phyloP scores from a whole-genome alignment of 92 coral and sea anemone genomes.

The Zoanthus sansibaricus region DNA sequence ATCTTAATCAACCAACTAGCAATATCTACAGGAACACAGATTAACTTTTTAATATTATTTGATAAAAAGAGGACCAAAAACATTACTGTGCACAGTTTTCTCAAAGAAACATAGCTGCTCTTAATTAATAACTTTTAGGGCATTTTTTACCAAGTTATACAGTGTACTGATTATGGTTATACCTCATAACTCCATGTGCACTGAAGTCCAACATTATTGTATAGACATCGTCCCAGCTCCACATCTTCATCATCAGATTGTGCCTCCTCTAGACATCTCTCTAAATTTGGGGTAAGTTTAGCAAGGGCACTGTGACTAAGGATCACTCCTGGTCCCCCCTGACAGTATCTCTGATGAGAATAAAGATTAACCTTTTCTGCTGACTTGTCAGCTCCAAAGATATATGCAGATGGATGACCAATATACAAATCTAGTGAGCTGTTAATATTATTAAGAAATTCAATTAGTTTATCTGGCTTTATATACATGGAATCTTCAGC shows the following conservation, averaged over 20 bases:
- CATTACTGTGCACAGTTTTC: too few species aligned
- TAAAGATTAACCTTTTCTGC: slow-evolving; percentile 66
- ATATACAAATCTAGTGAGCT: slow-evolving; percentile 87
- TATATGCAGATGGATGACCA: slow-evolving; percentile 87
- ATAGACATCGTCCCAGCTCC: slow-evolving; percentile 91
- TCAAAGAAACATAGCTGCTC: too few species aligned
- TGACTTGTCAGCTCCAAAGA: slow-evolving; percentile 53
- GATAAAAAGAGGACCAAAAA: too few species aligned
- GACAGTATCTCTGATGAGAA: slow-evolving; percentile 85
- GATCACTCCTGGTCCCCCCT: slow-evolving; percentile 81
- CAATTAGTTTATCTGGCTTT: slow-evolving; percentile 80
- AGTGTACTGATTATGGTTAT: not conserved
- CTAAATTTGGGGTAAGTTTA: slow-evolving; percentile 78
- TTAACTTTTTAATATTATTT: too few species aligned
- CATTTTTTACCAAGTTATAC: too few species aligned
- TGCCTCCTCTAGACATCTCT: slow-evolving; percentile 83
- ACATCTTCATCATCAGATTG: slow-evolving; percentile 86
- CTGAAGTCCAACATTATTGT: slow-evolving; percentile 77
- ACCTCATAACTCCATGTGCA: slow-evolving; percentile 99
- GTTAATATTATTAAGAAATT: slow-evolving; percentile 80
- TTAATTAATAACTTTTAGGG: too few species aligned
- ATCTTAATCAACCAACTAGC: too few species aligned
- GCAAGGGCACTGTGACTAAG: slow-evolving; percentile 78
- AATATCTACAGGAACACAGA: too few species aligned
- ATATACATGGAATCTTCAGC: slow-evolving; percentile 87